Evolutionary conservation across 2,113 vertebrate species (phyloP).

Genomic region (Thalassoma bifasciatum): DNA sequence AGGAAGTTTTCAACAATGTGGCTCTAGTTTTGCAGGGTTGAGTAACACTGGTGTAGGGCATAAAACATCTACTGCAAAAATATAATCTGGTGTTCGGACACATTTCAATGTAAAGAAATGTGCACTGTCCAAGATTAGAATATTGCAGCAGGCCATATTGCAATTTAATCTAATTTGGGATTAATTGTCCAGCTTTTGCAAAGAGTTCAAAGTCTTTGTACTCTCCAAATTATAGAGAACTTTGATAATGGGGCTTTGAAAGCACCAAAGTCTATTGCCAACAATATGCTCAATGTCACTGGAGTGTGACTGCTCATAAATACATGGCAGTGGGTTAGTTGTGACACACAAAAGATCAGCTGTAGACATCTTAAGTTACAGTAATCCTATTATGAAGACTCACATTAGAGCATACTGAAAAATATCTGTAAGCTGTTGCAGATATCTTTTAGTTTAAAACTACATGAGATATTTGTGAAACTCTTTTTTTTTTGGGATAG

Average conservation of each 20-base stretch:
- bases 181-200: no score
- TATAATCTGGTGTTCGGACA: no score
- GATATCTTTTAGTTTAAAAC: not conserved
- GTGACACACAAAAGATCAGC: conserved; percentile 30
- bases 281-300: conserved; percentile 11
- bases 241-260: conserved; percentile 11
- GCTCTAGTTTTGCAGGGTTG: no score
- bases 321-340: conserved; percentile 35
- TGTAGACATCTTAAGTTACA: conserved; percentile 12
- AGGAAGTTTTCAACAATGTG: no score
- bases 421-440: not conserved
- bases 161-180: no score
- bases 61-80: no score
- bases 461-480: not conserved
- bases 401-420: conserved; percentile 18
- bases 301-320: conserved; percentile 28
- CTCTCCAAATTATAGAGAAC: conserved; percentile 12
- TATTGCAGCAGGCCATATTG: no score
- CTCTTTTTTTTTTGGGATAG: not conserved
- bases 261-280: conserved; percentile 8
- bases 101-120: no score
- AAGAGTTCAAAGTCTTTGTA: not conserved
- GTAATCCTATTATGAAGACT: conserved; percentile 45
- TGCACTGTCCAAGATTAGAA: no score
- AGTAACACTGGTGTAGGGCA: no score